A percentile compares a stretch with the other conserved stretches of the same genome.
Evolutionary conservation across 1,140 invertebrate genomes (phyloP).

Genomic region (Drosophila takahashii): DNA sequence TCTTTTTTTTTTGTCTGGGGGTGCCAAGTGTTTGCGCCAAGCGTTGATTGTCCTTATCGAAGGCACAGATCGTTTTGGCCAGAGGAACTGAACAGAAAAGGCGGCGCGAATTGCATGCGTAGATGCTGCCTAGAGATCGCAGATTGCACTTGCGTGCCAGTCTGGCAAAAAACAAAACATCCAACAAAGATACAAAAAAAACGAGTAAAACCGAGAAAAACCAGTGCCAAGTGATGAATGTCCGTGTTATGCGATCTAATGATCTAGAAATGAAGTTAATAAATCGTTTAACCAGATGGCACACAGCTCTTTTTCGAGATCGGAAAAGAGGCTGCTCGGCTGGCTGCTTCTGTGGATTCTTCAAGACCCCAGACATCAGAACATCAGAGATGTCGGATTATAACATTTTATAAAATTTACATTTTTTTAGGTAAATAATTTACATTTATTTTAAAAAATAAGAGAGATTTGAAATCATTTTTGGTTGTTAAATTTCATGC

Average conservation of each 20-base stretch:
- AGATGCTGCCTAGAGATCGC: slow-evolving; percentile 69
- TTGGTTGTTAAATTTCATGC: no score
- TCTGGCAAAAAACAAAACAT: slow-evolving; percentile 9
- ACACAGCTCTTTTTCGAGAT: slow-evolving; percentile 37
- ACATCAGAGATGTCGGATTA: slow-evolving; percentile 8
- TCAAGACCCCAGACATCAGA: not conserved
- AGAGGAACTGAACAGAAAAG: slow-evolving; percentile 35
- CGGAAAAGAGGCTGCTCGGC: slow-evolving; percentile 6
- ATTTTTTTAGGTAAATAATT: no score
- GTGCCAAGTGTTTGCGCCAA: slow-evolving; percentile 82
- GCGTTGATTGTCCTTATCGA: slow-evolving; percentile 78
- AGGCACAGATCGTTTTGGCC: slow-evolving; percentile 41
- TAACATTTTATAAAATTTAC: not conserved
- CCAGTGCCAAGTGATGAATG: slow-evolving; percentile 79
- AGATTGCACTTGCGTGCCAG: slow-evolving; percentile 63
- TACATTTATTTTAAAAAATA: no score
- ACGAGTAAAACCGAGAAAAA: slow-evolving; percentile 16
- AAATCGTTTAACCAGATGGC: slow-evolving; percentile 81
- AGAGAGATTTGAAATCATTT: no score
- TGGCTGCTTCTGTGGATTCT: slow-evolving; percentile 9
- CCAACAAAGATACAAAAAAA: not conserved
- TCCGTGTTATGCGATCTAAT: slow-evolving; percentile 84
- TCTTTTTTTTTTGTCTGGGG: slow-evolving; percentile 19
- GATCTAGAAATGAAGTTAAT: slow-evolving; percentile 84
- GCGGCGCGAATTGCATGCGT: slow-evolving; percentile 70